Evolutionary conservation across 2,797 vertebrate genomes (phyloP).

Genomic region (Acanthornis magna): DNA sequence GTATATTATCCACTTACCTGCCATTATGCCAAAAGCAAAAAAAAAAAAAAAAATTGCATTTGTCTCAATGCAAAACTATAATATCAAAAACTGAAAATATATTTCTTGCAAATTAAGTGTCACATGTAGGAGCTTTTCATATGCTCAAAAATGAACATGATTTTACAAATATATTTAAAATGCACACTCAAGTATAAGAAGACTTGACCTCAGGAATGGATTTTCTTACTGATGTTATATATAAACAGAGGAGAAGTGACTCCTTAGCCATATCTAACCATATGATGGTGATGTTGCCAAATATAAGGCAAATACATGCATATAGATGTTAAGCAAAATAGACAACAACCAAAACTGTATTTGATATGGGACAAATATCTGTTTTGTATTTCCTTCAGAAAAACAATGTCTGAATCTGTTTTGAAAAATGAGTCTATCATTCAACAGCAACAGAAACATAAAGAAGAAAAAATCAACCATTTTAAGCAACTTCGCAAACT

Average conservation of each 20-base stretch:
- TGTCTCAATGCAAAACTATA: neutral
- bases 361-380: neutral
- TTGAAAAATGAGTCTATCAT: slow-evolving; percentile 75
- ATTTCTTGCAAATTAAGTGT: neutral
- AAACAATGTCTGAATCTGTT: slow-evolving; percentile 48
- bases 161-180: neutral
- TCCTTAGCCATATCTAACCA: neutral
- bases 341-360: neutral
- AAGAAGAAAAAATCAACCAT: slow-evolving; percentile 79
- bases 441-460: slow-evolving; percentile 73
- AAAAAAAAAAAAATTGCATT: neutral
- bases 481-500: slow-evolving; percentile 78
- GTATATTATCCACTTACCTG: neutral
- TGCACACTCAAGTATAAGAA: neutral
- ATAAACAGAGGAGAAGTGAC: neutral
- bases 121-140: neutral
- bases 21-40: neutral
- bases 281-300: neutral
- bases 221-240: neutral
- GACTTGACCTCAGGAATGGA: neutral
- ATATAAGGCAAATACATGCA: neutral
- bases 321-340: neutral
- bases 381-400: slow-evolving; percentile 67
- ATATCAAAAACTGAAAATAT: neutral
- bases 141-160: neutral